A percentile compares a stretch with the other conserved stretches of the same genome.
phyloP scores from a whole-genome alignment of 2,888 invertebrate species.

The Griposia aprilina region DNA sequence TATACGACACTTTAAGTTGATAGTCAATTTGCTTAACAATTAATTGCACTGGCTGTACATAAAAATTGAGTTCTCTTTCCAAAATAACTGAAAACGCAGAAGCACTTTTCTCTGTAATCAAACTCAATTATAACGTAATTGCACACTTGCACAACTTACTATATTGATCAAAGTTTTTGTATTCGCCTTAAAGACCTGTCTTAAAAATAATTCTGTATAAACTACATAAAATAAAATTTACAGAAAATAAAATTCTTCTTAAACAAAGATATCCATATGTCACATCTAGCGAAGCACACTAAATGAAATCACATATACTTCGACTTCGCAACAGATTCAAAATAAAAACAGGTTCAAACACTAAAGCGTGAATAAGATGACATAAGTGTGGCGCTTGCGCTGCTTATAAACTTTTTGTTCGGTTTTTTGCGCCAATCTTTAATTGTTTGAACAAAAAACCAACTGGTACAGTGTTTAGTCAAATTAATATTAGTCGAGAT shows the following conservation, averaged over 20 bases:
- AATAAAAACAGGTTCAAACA: conserved; percentile 4
- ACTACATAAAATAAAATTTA: background rate
- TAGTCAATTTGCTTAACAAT: too few relatives aligned
- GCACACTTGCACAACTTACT: background rate
- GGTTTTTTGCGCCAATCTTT: conserved; percentile 48
- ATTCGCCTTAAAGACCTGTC: too few relatives aligned
- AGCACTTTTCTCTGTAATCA: background rate
- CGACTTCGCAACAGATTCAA: conserved; percentile 27
- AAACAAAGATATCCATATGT: background rate
- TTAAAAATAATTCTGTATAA: background rate
- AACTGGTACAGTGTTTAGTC: conserved; percentile 25
- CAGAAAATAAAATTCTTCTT: background rate
- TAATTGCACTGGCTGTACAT: too few relatives aligned
- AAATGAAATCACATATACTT: background rate
- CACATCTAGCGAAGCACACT: background rate
- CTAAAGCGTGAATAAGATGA: conserved; percentile 32
- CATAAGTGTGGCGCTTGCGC: conserved; percentile 57
- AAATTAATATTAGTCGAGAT: conserved; percentile 28
- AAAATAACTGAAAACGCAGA: background rate
- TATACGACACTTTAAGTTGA: too few relatives aligned
- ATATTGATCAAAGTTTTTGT: background rate
- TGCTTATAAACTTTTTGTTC: conserved; percentile 41
- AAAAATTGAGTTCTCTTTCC: background rate
- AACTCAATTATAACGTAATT: background rate
- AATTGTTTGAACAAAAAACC: conserved; percentile 44